These are phyloP conservation scores for Pogonocichla stellata DNA, from an alignment of 2,113 vertebrate species.

Conservation along the genomic window DNA sequence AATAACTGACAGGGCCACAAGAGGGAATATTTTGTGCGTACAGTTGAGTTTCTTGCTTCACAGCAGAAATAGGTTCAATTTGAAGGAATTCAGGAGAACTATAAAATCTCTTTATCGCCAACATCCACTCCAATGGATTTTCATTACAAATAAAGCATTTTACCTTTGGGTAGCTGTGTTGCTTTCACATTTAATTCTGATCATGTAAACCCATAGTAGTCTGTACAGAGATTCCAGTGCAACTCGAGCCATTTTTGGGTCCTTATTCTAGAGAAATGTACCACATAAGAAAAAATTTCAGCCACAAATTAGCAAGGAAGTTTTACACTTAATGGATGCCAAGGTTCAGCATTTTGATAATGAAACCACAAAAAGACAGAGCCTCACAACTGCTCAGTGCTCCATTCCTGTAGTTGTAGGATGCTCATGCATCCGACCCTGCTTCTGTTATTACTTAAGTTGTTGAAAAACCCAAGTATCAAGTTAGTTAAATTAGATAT, in stretches of 20 bases:
- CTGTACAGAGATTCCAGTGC: constrained; percentile 96
- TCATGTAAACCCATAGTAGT: constrained; percentile 99
- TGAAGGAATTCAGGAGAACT: background rate
- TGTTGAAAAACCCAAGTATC: background rate
- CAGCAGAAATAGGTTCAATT: background rate
- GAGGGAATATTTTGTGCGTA: background rate
- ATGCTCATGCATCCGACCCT: background rate
- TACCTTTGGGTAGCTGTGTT: constrained; percentile 98
- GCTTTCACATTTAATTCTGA: constrained; percentile 99
- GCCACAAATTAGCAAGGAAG: background rate
- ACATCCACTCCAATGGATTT: background rate
- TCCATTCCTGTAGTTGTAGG: background rate
- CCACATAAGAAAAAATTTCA: background rate
- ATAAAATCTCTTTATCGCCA: background rate
- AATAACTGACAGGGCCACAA: background rate
- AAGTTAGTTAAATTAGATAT: background rate
- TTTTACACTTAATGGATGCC: background rate
- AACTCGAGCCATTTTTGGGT: constrained; percentile 99
- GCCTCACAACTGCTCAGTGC: background rate
- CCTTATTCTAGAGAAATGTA: constrained; percentile 86
- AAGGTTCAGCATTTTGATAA: background rate
- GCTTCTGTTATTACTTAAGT: background rate
- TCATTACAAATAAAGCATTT: constrained; percentile 1
- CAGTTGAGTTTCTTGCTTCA: background rate
- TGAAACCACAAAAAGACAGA: background rate